These are phyloP conservation scores for Kradibia gibbosae DNA, from an alignment of 1,140 invertebrate genomes.

Conservation along the genomic window DNA sequence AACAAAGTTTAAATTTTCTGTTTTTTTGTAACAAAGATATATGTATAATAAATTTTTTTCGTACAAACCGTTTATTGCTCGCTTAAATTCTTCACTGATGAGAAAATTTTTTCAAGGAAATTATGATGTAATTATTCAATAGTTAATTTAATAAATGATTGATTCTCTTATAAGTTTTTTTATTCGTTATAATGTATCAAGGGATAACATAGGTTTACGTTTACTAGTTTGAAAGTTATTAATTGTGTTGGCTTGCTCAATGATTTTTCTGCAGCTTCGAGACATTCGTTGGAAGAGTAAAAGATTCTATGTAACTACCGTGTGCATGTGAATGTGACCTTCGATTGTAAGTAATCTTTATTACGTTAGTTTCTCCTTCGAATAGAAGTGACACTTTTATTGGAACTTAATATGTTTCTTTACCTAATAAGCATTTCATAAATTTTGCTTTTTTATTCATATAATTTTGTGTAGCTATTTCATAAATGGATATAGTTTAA, in stretches of 20 bases:
- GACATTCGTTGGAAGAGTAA: conserved; percentile 8
- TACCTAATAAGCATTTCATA: too few species aligned
- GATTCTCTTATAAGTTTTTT: background rate
- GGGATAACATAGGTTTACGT: background rate
- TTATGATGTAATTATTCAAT: background rate
- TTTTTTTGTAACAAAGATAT: background rate
- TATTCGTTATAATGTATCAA: conserved; percentile 27
- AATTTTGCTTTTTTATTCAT: too few species aligned
- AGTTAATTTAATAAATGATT: background rate
- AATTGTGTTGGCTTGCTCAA: background rate
- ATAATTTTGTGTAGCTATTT: background rate
- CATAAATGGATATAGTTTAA: background rate
- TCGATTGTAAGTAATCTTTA: conserved; percentile 20
- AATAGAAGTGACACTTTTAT: background rate
- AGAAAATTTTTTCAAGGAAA: background rate
- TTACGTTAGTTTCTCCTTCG: background rate
- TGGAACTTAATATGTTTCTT: background rate
- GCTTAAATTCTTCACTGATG: too few species aligned
- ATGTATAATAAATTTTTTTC: background rate
- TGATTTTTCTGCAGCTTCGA: background rate
- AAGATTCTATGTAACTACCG: conserved; percentile 20
- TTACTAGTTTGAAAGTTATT: conserved; percentile 13
- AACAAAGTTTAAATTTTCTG: conserved; percentile 16
- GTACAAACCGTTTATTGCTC: background rate
- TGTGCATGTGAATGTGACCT: background rate